phyloP scores from a whole-genome alignment of 2,797 vertebrate genomes.

The Neopelma chrysocephalum region DNA sequence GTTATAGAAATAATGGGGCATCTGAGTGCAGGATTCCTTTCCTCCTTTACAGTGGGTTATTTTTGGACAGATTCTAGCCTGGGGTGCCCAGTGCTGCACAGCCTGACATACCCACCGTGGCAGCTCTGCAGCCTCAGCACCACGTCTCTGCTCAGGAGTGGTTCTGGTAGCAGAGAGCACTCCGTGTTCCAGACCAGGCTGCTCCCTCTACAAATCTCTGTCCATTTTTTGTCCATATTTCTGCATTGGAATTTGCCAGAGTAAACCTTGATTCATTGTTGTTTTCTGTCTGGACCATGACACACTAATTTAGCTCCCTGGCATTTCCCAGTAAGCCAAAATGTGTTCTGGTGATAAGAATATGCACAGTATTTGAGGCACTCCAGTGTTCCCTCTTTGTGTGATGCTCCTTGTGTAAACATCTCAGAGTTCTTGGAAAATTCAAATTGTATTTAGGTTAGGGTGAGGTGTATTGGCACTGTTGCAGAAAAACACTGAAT shows the following conservation, averaged over 20 bases:
- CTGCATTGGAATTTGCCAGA: neutral
- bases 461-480: neutral
- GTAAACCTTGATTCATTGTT: neutral
- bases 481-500: neutral
- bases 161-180: neutral
- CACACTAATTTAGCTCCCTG: neutral
- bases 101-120: neutral
- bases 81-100: neutral
- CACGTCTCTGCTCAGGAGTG: neutral
- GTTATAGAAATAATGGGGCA: neutral
- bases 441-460: neutral
- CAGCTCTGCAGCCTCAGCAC: neutral
- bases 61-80: neutral
- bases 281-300: neutral
- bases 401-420: neutral
- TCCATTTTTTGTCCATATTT: neutral
- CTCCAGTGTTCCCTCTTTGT: neutral
- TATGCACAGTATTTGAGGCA: neutral
- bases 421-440: neutral
- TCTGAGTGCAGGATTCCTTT: neutral
- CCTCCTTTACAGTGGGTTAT: neutral
- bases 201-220: neutral
- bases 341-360: neutral
- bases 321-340: constrained; percentile 17
- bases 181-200: neutral